Percentiles rank a stretch among this genome's conserved stretches.
Evolutionary conservation across 2,113 vertebrate genomes (phyloP).

Genomic region (Thamnophis sirtalis): DNA sequence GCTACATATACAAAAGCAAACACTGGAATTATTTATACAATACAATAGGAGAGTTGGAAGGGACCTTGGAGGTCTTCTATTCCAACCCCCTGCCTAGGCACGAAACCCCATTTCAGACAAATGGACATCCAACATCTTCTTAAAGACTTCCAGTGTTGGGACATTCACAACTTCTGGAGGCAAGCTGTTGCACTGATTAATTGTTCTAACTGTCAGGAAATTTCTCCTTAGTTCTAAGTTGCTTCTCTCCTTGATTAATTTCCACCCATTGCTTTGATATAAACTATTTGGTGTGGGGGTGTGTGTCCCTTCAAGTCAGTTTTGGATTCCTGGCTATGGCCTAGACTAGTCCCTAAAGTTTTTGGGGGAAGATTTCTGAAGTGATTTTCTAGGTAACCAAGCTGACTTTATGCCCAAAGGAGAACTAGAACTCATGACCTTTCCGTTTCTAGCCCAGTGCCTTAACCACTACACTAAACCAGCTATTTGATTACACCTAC

Average conservation of each 20-base stretch:
- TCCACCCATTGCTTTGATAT: too few species aligned
- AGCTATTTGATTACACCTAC: not conserved
- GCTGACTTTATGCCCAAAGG: not conserved
- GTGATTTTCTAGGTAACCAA: not conserved
- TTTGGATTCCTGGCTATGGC: not conserved
- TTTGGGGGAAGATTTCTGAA: not conserved
- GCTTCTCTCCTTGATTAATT: too few species aligned
- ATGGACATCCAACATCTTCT: too few species aligned
- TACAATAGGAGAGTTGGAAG: too few species aligned
- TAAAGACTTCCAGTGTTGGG: too few species aligned
- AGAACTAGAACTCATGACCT: not conserved
- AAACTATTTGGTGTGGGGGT: not conserved
- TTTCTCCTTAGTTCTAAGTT: too few species aligned
- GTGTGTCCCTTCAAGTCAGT: not conserved
- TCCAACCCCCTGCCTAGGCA: too few species aligned
- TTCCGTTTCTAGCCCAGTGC: not conserved
- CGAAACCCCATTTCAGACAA: too few species aligned
- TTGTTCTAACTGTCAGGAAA: too few species aligned
- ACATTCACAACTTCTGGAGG: too few species aligned
- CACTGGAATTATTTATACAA: not conserved
- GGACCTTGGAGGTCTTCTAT: too few species aligned
- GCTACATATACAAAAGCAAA: not conserved
- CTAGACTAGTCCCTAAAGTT: not conserved
- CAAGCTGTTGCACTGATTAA: too few species aligned
- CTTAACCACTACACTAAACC: not conserved